A percentile compares a stretch with the other conserved stretches of the same genome.
Conservation (phyloP, 2,113 vertebrate species). For the Gallinago paraguaiae region DNA sequence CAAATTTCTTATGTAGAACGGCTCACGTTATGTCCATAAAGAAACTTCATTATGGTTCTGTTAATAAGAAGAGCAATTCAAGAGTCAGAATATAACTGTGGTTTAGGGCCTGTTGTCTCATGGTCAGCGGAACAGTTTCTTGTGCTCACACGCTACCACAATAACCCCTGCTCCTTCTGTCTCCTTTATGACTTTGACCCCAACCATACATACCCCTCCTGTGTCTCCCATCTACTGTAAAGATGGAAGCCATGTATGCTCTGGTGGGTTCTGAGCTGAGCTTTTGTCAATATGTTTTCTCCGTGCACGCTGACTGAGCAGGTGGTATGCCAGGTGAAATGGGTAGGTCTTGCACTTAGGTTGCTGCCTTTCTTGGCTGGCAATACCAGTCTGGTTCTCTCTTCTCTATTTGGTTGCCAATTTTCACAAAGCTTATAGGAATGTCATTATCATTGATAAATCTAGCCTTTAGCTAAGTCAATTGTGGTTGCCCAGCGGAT, state of each 20-base stretch:
- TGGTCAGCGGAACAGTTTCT: background rate
- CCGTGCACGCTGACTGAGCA: accelerated
- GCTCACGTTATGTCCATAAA: background rate
- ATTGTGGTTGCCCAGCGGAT: background rate
- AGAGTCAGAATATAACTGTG: background rate
- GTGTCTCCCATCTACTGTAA: accelerated
- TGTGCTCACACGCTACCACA: background rate
- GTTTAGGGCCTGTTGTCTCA: background rate
- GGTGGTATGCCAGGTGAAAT: background rate
- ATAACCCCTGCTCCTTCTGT: background rate
- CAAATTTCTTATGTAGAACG: background rate
- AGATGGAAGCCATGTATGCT: accelerated
- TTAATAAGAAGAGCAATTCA: background rate
- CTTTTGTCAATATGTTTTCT: background rate
- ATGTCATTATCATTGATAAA: background rate
- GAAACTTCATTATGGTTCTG: background rate
- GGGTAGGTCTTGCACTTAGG: background rate
- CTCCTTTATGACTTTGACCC: background rate
- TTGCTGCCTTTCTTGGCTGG: background rate
- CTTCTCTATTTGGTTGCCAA: background rate
- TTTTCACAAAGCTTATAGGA: background rate
- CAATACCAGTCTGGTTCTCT: background rate
- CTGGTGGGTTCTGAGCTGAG: background rate
- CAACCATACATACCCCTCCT: background rate
- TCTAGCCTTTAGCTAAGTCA: background rate